Percentiles rank a stretch among this genome's conserved stretches.
Evolutionary conservation across 2,888 invertebrate genomes (phyloP).

Genomic region (Chydorus sphaericus): DNA sequence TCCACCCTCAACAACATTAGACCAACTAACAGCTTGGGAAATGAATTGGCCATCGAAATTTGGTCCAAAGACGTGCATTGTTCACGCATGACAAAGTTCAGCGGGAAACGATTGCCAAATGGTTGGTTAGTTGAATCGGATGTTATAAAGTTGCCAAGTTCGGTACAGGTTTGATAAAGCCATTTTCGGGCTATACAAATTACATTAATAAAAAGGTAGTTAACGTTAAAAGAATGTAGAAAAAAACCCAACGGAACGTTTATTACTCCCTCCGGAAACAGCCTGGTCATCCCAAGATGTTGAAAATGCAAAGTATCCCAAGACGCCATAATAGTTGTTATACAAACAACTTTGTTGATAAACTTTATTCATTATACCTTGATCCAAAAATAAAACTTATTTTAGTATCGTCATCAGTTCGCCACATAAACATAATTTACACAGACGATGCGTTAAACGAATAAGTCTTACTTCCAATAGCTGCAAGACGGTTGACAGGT

Average conservation of each 20-base stretch:
- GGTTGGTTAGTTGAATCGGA: constrained; percentile 47
- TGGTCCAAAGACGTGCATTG: constrained; percentile 64
- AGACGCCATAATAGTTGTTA: constrained; percentile 41
- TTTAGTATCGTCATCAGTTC: constrained; percentile 28
- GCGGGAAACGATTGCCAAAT: constrained; percentile 60
- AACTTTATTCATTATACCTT: constrained; percentile 68
- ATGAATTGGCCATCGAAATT: constrained; percentile 48
- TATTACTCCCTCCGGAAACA: too few species aligned
- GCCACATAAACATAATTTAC: too few species aligned
- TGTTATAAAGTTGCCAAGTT: constrained; percentile 90
- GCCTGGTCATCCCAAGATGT: not conserved
- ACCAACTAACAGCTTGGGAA: constrained; percentile 44
- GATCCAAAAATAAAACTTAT: constrained; percentile 64
- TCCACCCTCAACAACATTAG: constrained; percentile 61
- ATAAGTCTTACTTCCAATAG: constrained; percentile 53
- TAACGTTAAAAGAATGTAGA: too few species aligned
- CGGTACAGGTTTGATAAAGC: constrained; percentile 90
- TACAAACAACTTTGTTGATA: constrained; percentile 49
- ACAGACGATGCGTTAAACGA: too few species aligned
- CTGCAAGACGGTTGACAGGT: constrained; percentile 51
- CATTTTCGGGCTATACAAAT: constrained; percentile 57
- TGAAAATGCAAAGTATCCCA: constrained; percentile 36
- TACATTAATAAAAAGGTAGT: not conserved
- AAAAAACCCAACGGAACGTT: too few species aligned
- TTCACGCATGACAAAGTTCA: constrained; percentile 62